Evolutionary conservation across 2,888 invertebrate genomes (phyloP).

Genomic region (Nasonovia ribisnigri): DNA sequence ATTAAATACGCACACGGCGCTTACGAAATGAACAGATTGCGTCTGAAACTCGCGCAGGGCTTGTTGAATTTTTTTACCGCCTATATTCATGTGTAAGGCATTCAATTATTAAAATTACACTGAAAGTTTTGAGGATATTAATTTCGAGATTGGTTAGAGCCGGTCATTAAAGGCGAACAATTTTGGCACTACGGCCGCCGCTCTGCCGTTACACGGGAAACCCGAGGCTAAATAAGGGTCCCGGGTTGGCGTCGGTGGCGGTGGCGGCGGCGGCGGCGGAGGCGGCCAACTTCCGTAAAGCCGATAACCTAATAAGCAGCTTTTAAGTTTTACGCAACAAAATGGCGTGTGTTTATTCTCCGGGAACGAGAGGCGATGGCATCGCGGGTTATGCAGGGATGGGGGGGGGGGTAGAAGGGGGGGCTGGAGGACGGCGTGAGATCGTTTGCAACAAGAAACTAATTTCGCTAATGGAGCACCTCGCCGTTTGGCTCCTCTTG

Average conservation of each 20-base stretch:
- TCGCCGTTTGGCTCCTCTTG: conserved; percentile 47
- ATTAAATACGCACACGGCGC: background rate
- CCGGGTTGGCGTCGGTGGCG: conserved; percentile 21
- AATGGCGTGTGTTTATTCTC: conserved; percentile 62
- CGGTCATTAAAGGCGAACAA: conserved; percentile 64
- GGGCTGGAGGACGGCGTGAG: background rate
- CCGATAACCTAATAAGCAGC: conserved; percentile 65
- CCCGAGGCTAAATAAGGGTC: conserved; percentile 47
- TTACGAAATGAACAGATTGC: background rate
- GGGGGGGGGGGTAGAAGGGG: background rate
- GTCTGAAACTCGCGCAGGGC: background rate
- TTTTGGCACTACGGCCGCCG: conserved; percentile 55
- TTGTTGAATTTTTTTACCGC: conserved; percentile 6
- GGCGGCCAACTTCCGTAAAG: conserved; percentile 62
- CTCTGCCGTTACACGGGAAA: conserved; percentile 16
- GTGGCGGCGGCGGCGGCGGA: conserved; percentile 22
- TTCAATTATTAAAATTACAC: conserved; percentile 64
- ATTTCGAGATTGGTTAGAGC: conserved; percentile 64
- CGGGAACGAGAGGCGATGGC: background rate
- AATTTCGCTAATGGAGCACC: conserved; percentile 64
- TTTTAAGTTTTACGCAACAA: conserved; percentile 64
- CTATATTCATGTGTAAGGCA: background rate
- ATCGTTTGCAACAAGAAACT: conserved; percentile 62
- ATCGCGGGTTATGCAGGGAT: background rate
- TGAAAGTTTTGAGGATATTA: conserved; percentile 63